Percentiles rank a stretch among this genome's conserved stretches.
phyloP scores from a whole-genome alignment of 2,888 invertebrate species.

The Polia nebulosa region DNA sequence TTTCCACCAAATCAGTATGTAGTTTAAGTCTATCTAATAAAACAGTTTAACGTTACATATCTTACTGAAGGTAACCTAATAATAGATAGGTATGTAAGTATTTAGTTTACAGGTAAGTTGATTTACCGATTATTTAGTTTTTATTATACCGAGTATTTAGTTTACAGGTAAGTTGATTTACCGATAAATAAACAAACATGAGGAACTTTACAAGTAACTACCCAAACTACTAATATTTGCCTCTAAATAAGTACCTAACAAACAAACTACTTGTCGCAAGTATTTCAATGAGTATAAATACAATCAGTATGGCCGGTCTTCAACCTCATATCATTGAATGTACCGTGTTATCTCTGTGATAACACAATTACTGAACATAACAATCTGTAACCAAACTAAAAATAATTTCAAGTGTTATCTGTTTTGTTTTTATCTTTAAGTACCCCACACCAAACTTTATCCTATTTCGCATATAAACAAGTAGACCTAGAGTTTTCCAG shows the following conservation, averaged over 20 bases:
- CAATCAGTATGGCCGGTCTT: constrained; percentile 2
- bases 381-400: constrained; percentile 12
- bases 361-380: constrained; percentile 2
- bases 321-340: constrained; percentile 25
- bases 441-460: background rate
- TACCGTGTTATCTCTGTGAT: constrained; percentile 6
- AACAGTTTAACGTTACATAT: too few relatives aligned
- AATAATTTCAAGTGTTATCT: background rate
- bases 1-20: too few relatives aligned
- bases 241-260: background rate
- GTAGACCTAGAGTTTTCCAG: background rate
- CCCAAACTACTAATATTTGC: background rate
- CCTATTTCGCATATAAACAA: background rate
- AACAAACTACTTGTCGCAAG: constrained; percentile 13
- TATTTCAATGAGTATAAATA: background rate
- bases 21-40: too few relatives aligned
- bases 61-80: too few relatives aligned
- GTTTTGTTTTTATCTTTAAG: constrained; percentile 13
- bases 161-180: too few relatives aligned
- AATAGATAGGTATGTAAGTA: too few relatives aligned
- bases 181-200: background rate
- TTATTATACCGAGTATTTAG: too few relatives aligned
- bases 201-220: background rate
- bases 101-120: too few relatives aligned
- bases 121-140: too few relatives aligned